Percentiles rank a stretch among this genome's conserved stretches.
Conservation (phyloP, 2,113 vertebrate genomes). For the Rhinopomastus cyanomelas region DNA sequence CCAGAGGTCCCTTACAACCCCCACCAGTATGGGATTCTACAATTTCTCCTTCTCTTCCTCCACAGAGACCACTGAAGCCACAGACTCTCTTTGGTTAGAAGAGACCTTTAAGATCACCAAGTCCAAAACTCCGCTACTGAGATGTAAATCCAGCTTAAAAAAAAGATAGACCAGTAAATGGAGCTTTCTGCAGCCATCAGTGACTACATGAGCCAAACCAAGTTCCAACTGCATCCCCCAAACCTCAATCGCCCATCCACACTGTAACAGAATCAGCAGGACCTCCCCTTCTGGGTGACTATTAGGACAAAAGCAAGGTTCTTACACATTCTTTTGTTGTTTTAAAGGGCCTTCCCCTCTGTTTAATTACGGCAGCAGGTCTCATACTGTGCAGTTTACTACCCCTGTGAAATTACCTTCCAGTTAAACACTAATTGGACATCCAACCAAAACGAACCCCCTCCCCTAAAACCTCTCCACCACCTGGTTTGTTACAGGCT, state of each 20-base stretch:
- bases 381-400: constrained; percentile 56
- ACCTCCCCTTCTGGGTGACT: constrained; percentile 58
- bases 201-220: constrained; percentile 37
- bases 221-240: neutral
- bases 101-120: too few species aligned
- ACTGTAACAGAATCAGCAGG: constrained; percentile 69
- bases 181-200: constrained; percentile 45
- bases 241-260: constrained; percentile 64
- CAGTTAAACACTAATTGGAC: constrained; percentile 69
- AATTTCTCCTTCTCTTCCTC: too few species aligned
- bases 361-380: constrained; percentile 48
- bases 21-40: too few species aligned
- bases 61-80: too few species aligned
- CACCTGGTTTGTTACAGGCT: constrained; percentile 48
- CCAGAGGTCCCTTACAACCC: too few species aligned
- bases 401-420: constrained; percentile 70
- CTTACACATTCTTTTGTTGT: constrained; percentile 63
- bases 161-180: neutral
- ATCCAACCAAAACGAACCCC: constrained; percentile 43
- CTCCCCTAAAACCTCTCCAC: neutral
- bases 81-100: too few species aligned
- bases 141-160: too few species aligned
- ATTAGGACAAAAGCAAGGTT: constrained; percentile 56
- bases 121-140: too few species aligned
- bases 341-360: constrained; percentile 61